Evolutionary conservation across 30 jellyfish, hydroid and myxozoan species (phyloP).

Genomic region (Rhopilema esculentum): DNA sequence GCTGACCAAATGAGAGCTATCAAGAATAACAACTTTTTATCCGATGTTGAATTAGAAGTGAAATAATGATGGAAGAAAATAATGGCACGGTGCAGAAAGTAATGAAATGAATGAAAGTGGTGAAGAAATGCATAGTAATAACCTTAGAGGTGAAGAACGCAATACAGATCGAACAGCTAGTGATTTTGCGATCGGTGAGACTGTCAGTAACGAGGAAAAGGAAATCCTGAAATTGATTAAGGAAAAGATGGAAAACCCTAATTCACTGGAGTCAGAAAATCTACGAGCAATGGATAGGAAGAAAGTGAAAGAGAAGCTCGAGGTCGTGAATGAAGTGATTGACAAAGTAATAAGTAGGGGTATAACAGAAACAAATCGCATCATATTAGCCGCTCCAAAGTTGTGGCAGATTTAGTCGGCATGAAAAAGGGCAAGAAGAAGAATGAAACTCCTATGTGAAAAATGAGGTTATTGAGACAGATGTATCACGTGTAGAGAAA

Average conservation of each 20-base stretch:
- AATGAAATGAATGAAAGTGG: constrained; percentile 31
- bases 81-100: constrained; percentile 27
- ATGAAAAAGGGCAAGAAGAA: background rate
- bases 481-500: constrained; percentile 6
- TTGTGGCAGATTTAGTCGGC: constrained; percentile 2
- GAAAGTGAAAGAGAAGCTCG: constrained; percentile 47
- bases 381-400: constrained; percentile 12
- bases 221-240: constrained; percentile 21
- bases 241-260: constrained; percentile 41
- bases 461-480: constrained; percentile 28
- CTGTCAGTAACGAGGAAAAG: constrained; percentile 1
- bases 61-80: constrained; percentile 22
- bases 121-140: constrained; percentile 39
- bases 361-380: constrained; percentile 4
- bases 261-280: constrained; percentile 34
- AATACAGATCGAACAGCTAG: constrained; percentile 10
- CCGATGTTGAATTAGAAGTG: constrained; percentile 12
- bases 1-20: constrained; percentile 14
- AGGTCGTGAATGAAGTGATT: constrained; percentile 24
- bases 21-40: constrained; percentile 16
- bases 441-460: background rate
- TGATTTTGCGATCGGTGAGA: constrained; percentile 49
- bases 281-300: constrained; percentile 49
- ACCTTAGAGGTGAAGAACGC: constrained; percentile 45
- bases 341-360: constrained; percentile 8